Conservation (phyloP, 2,888 invertebrate species). For the Andricus quercusramuli region DNA sequence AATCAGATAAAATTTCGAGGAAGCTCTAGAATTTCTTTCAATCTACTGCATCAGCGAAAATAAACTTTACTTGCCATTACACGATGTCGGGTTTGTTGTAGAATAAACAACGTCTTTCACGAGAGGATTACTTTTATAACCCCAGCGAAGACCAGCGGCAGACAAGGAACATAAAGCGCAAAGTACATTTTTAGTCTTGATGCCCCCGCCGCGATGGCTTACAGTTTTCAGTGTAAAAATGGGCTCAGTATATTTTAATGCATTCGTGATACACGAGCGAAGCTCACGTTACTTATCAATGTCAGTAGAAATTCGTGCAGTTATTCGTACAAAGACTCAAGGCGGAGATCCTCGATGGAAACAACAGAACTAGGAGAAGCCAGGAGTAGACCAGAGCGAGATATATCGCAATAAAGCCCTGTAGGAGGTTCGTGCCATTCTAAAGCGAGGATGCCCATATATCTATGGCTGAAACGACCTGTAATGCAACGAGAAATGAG, state of each 20-base stretch:
- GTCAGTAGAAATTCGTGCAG: constrained; percentile 53
- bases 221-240: constrained; percentile 26
- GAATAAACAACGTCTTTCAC: constrained; percentile 32
- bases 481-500: constrained; percentile 41
- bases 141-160: neutral
- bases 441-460: constrained; percentile 27
- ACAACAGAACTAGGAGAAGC: constrained; percentile 30
- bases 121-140: constrained; percentile 35
- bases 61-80: neutral
- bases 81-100: constrained; percentile 18
- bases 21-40: neutral
- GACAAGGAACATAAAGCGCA: constrained; percentile 29
- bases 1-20: no score
- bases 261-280: constrained; percentile 52
- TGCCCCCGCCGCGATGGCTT: constrained; percentile 12
- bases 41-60: neutral
- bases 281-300: constrained; percentile 56
- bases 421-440: constrained; percentile 24
- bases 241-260: constrained; percentile 40
- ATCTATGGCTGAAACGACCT: constrained; percentile 35
- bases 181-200: constrained; percentile 14
- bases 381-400: constrained; percentile 9
- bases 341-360: constrained; percentile 15
- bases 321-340: constrained; percentile 44
- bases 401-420: constrained; percentile 40